These are phyloP conservation scores for Cabera pusaria DNA, from an alignment of 2,888 invertebrate genomes.

Conservation along the genomic window DNA sequence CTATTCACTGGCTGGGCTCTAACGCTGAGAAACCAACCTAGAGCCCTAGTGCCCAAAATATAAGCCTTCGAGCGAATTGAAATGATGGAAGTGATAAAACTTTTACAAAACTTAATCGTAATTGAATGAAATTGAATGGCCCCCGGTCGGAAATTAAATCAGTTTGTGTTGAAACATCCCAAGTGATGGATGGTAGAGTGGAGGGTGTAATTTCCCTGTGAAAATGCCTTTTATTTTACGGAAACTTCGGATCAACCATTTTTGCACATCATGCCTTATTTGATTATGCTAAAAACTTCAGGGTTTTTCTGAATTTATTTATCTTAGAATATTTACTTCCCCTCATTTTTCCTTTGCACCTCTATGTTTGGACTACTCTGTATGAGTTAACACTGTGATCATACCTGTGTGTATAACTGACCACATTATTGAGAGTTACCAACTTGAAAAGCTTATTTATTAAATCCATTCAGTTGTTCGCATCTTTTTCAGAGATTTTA, in stretches of 20 bases:
- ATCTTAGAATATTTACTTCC: too few relatives aligned
- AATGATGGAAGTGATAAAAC: constrained; percentile 24
- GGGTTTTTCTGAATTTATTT: too few relatives aligned
- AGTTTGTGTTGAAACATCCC: constrained; percentile 24
- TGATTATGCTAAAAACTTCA: constrained; percentile 5
- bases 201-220: constrained; percentile 21
- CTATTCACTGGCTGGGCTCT: too few relatives aligned
- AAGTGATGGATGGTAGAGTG: constrained; percentile 26
- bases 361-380: too few relatives aligned
- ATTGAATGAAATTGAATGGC: constrained; percentile 11
- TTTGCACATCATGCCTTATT: constrained; percentile 9
- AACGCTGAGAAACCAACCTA: too few relatives aligned
- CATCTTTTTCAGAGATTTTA: too few relatives aligned
- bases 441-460: too few relatives aligned
- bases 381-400: too few relatives aligned
- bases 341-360: too few relatives aligned
- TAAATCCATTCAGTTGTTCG: too few relatives aligned
- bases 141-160: constrained; percentile 24
- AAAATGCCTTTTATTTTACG: constrained; percentile 8
- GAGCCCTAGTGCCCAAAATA: not conserved
- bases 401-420: too few relatives aligned
- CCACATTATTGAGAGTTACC: too few relatives aligned
- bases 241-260: constrained; percentile 9
- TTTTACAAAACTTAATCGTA: constrained; percentile 24
- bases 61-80: constrained; percentile 7